These are phyloP conservation scores for Tragelaphus buxtoni DNA, from an alignment of 2,113 vertebrate genomes.

Conservation along the genomic window DNA sequence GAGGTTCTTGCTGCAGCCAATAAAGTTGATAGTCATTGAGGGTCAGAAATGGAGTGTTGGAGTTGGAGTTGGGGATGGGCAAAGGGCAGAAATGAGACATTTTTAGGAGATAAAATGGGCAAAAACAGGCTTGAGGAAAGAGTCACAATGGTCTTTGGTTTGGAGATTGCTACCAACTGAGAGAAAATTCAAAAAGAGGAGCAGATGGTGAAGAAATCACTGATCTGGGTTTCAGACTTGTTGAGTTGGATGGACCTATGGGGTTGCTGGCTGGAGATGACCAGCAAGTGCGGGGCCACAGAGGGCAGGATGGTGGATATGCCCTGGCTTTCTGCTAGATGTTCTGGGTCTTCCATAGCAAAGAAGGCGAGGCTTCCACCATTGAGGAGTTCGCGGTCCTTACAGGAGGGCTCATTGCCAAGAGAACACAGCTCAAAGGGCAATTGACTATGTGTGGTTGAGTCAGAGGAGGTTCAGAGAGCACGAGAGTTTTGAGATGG, in stretches of 20 bases:
- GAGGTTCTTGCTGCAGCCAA: background rate
- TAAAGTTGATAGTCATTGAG: no score
- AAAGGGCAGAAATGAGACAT: background rate
- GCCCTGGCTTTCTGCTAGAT: background rate
- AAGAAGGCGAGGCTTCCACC: background rate
- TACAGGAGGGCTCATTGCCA: background rate
- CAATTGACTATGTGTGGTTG: background rate
- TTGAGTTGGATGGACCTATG: no score
- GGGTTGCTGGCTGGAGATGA: background rate
- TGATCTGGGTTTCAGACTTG: background rate
- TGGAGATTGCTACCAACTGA: background rate
- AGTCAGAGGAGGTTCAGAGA: background rate
- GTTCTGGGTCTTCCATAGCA: background rate
- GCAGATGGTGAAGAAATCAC: background rate
- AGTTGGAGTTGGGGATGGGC: background rate
- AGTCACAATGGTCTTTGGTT: background rate
- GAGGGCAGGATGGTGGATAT: background rate
- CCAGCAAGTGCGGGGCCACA: rapidly evolving
- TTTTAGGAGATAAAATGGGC: background rate
- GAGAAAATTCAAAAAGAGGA: background rate
- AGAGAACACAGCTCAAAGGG: background rate
- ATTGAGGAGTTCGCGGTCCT: background rate
- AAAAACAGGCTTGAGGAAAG: background rate
- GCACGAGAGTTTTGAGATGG: background rate
- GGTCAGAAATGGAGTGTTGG: background rate